Conservation (phyloP, 2,113 vertebrate genomes). For the Cyphomyrus plagiostoma region DNA sequence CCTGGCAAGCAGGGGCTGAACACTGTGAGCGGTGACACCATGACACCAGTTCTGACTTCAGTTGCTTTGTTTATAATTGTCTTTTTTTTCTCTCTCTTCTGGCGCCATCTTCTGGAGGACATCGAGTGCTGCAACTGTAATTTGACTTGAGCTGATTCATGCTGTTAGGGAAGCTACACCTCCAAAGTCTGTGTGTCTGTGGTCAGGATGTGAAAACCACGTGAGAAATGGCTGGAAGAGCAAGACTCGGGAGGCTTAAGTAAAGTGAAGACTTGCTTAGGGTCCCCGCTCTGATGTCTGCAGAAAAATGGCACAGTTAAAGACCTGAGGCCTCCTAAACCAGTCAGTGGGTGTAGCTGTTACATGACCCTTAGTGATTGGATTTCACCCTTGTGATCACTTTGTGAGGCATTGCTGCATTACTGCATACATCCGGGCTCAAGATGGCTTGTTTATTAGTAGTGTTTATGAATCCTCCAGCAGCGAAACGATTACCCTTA, state of each 20-base stretch:
- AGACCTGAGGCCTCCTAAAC: not conserved
- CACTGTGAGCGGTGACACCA: not conserved
- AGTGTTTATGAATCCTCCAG: not conserved
- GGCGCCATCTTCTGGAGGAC: not conserved
- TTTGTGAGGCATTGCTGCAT: not conserved
- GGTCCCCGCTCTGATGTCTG: not conserved
- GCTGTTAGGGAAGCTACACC: not conserved
- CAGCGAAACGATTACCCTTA: too few species aligned
- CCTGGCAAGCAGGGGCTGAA: not conserved
- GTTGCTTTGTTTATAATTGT: not conserved
- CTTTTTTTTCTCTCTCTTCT: not conserved
- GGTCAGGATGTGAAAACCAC: not conserved
- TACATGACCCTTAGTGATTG: not conserved
- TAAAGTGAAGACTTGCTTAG: not conserved
- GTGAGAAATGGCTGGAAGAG: not conserved
- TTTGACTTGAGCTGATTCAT: not conserved
- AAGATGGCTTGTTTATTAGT: not conserved
- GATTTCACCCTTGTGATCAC: not conserved
- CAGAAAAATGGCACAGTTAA: not conserved
- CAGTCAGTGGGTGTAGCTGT: not conserved
- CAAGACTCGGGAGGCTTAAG: not conserved
- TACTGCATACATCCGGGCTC: not conserved
- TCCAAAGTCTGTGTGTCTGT: not conserved
- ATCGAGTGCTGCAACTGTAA: too few species aligned
- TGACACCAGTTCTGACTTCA: not conserved